These are phyloP conservation scores for Anagrus nilaparvatae DNA, from an alignment of 1,140 invertebrate genomes.

Conservation along the genomic window DNA sequence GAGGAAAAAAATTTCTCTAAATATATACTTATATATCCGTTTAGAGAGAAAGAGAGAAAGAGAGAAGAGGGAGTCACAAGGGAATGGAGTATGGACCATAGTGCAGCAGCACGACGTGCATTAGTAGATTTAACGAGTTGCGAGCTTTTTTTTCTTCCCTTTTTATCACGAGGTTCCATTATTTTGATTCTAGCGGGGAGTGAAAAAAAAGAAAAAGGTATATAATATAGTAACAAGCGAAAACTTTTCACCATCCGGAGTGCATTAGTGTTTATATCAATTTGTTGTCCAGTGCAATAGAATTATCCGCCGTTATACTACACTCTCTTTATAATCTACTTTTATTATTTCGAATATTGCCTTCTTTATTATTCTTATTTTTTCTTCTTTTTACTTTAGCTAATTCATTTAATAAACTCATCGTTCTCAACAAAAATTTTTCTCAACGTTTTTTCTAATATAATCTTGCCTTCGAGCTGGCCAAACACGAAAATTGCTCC, in stretches of 20 bases:
- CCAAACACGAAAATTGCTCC: constrained; percentile 3
- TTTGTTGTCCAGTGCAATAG: constrained; percentile 21
- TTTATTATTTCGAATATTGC: too few relatives aligned
- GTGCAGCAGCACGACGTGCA: constrained; percentile 17
- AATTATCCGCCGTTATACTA: constrained; percentile 21
- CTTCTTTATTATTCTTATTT: constrained; percentile 14
- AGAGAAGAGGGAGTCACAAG: constrained; percentile 19
- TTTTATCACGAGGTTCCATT: constrained; percentile 28
- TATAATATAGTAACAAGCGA: constrained; percentile 1
- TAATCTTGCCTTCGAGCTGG: constrained; percentile 4
- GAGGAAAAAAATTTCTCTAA: background rate
- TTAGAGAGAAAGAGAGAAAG: constrained; percentile 12
- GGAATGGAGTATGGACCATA: background rate
- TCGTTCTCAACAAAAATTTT: background rate
- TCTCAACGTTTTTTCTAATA: background rate
- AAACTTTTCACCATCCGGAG: constrained; percentile 26
- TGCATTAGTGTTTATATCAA: constrained; percentile 32
- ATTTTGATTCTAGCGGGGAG: constrained; percentile 24
- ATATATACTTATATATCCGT: background rate
- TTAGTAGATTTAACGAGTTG: constrained; percentile 31
- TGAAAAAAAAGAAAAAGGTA: background rate
- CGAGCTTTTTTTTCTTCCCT: constrained; percentile 14
- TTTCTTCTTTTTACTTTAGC: constrained; percentile 12
- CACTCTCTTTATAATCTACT: constrained; percentile 18
- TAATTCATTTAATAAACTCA: constrained; percentile 11